phyloP scores from a whole-genome alignment of 2,888 invertebrate genomes.

The Taphrorychus bicolor region DNA sequence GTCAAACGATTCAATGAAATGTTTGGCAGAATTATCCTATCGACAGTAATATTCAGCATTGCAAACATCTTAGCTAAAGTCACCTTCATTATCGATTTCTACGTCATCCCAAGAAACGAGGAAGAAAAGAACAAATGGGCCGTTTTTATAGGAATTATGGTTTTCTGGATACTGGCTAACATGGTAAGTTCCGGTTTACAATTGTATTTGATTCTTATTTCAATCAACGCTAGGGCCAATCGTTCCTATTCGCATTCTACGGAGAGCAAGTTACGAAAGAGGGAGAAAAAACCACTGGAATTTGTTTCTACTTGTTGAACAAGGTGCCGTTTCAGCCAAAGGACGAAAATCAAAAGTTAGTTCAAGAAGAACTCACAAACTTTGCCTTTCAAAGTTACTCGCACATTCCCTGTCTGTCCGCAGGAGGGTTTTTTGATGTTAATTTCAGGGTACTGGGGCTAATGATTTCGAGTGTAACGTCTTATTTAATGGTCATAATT shows the following conservation, averaged over 20 bases:
- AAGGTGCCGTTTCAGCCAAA: constrained; percentile 32
- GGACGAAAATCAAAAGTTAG: constrained; percentile 29
- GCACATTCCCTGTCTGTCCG: constrained; percentile 28
- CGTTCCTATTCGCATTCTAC: constrained; percentile 37
- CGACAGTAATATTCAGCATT: constrained; percentile 33
- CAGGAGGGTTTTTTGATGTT: constrained; percentile 39
- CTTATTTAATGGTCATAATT: constrained; percentile 40
- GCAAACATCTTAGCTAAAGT: constrained; percentile 34
- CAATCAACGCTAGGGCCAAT: constrained; percentile 27
- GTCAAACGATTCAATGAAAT: constrained; percentile 37
- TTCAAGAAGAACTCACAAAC: constrained; percentile 34
- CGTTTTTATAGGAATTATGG: constrained; percentile 31
- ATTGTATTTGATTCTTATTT: too few relatives aligned
- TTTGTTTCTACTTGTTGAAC: constrained; percentile 36
- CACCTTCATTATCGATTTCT: constrained; percentile 35
- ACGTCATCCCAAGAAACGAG: constrained; percentile 17
- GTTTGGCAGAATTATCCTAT: constrained; percentile 36
- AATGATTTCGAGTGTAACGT: constrained; percentile 37
- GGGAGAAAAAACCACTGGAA: constrained; percentile 38
- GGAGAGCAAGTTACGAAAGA: constrained; percentile 36
- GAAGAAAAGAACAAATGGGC: constrained; percentile 21
- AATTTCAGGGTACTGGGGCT: constrained; percentile 39
- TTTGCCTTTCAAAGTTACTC: constrained; percentile 37
- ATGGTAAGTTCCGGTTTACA: constrained; percentile 28
- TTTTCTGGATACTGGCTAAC: constrained; percentile 39